Percentiles rank a stretch among this genome's conserved stretches.
Evolutionary conservation across 2,888 invertebrate species (phyloP).

Genomic region (Petrophora chlorosata): DNA sequence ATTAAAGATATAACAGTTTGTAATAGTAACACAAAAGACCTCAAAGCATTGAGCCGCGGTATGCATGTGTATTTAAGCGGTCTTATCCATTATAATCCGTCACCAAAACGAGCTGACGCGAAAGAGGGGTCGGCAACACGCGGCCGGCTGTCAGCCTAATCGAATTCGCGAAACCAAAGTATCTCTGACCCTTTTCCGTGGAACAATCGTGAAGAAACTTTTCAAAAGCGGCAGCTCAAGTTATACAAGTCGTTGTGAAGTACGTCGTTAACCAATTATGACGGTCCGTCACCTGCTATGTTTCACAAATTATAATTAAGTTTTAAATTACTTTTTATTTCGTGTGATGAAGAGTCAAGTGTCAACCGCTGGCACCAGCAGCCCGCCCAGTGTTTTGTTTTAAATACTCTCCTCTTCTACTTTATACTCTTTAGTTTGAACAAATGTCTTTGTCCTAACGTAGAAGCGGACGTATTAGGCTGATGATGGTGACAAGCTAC

Average conservation of each 20-base stretch:
- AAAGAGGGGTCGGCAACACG: constrained; percentile 32
- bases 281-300: constrained; percentile 16
- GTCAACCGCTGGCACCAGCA: no score
- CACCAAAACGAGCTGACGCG: constrained; percentile 36
- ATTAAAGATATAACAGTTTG: no score
- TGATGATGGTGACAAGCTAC: no score
- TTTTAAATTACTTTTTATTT: background rate
- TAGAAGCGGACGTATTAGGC: no score
- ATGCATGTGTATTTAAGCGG: constrained; percentile 22
- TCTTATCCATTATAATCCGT: constrained; percentile 35
- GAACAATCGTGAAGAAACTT: constrained; percentile 5
- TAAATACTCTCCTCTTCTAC: no score
- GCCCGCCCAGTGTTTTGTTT: background rate
- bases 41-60: no score
- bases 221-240: constrained; percentile 5
- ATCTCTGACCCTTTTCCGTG: constrained; percentile 16
- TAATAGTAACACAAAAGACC: no score
- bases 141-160: constrained; percentile 31
- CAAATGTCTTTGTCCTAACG: no score
- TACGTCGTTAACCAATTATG: constrained; percentile 19
- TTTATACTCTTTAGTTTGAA: no score
- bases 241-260: constrained; percentile 2
- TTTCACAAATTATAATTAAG: constrained; percentile 12
- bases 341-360: no score
- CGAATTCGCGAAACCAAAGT: constrained; percentile 34